These are phyloP conservation scores for Aspidiotus destructor DNA, from an alignment of 2,888 invertebrate genomes.

Conservation along the genomic window DNA sequence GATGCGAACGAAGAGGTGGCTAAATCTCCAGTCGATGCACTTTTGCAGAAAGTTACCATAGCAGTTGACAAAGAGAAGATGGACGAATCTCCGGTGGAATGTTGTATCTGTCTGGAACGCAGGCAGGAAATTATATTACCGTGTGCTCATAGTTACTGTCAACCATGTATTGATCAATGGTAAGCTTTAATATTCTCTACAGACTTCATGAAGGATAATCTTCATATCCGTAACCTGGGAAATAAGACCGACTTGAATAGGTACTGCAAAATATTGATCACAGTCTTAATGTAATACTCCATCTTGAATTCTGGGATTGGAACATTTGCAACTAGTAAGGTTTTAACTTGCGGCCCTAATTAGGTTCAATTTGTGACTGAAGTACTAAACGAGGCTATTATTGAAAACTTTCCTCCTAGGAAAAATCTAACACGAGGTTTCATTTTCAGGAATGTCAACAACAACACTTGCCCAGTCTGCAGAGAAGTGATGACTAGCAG, in stretches of 20 bases:
- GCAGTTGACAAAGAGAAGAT: conserved; percentile 1
- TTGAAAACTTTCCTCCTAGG: too few relatives aligned
- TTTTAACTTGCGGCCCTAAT: too few relatives aligned
- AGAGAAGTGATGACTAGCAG: conserved; percentile 52
- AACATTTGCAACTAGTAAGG: too few relatives aligned
- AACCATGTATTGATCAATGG: conserved; percentile 64
- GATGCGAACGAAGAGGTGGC: background rate
- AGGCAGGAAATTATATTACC: conserved; percentile 58
- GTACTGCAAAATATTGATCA: too few relatives aligned
- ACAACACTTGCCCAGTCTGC: conserved; percentile 62
- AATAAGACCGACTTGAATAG: too few relatives aligned
- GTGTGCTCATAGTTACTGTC: conserved; percentile 61
- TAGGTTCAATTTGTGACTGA: background rate
- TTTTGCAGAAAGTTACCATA: conserved; percentile 15
- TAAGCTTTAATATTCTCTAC: too few relatives aligned
- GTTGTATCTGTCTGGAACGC: conserved; percentile 63
- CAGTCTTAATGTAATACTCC: conserved; percentile 1
- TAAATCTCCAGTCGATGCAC: background rate
- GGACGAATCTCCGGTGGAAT: conserved; percentile 47
- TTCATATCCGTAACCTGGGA: too few relatives aligned
- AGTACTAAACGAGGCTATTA: background rate
- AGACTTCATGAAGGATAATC: background rate
- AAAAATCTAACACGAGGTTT: conserved; percentile 9
- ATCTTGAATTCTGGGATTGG: conserved; percentile 11
- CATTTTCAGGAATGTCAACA: conserved; percentile 53